Base-by-base conservation (phyloP, 1,140 invertebrate genomes). In the Caenorhabditis tropicalis region DNA sequence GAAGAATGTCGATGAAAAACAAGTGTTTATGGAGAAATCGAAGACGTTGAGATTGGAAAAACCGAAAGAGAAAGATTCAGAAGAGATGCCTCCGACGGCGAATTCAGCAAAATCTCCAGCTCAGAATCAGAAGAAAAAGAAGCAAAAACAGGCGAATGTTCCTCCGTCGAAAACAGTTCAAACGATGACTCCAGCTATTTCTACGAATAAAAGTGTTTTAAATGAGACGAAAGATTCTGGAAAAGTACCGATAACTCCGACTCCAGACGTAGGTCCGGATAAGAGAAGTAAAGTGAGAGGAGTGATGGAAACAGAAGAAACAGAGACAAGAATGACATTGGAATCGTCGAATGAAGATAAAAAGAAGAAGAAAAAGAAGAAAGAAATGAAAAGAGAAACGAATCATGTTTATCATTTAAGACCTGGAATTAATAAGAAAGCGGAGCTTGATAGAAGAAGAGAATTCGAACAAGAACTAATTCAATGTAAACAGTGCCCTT, bases 391-490 rank as follows among this genome's bases (percentile, higher is more conserved):
- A 12, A 56, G 53, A 27, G 21, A 56, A 56, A 56, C 53, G 1
- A 33, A 65, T 65, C 21, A 27, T 1, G 36, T 65, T 65, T 65
- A 21, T 36, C 58, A 65, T 39, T 9, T 65, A 1, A 65, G 58
- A 19, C 58, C 58, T 33, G 58, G 58, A 36, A 10, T 21, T 36
- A 5, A 33, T 19, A 65, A 19, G 16, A n/a, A 33, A 5, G 31
- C 27, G 31, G 58, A 65, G 15, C 29, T 7, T 36, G 19, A 9
- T 2, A 65, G 58, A 65, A 33, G 29, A 19, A 21, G n/a, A 5
- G 58, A 33, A 65, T 65, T 65, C 31, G 31, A 65, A n/a, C 7
- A 65, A 3, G 58, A 65, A 65, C 58, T 65, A 9, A 65, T 65
- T 19, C 9, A 65, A 21, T 65, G 58, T 65, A n/a, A 21, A 31